Evolutionary conservation across 2,888 invertebrate genomes (phyloP).

Genomic region (Oscheius sp.): DNA sequence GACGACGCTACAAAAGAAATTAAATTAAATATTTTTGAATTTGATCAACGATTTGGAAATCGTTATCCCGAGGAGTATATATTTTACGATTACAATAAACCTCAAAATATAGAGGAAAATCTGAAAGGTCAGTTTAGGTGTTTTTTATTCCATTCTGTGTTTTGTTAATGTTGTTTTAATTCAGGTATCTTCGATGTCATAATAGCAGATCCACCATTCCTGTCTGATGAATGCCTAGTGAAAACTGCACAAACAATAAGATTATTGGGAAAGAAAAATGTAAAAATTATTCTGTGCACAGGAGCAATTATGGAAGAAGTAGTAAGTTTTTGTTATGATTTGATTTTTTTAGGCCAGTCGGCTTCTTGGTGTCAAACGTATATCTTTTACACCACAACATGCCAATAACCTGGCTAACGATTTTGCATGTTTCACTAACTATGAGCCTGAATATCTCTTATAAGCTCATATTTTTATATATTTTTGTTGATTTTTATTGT

Average conservation of each 20-base stretch:
- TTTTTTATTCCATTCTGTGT: too few species aligned
- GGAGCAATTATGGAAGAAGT: conserved; percentile 82
- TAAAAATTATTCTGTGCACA: conserved; percentile 86
- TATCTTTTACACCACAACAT: conserved; percentile 83
- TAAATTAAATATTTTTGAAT: conserved; percentile 77
- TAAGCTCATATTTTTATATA: conserved; percentile 14
- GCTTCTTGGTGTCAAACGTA: conserved; percentile 77
- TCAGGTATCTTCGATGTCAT: conserved; percentile 78
- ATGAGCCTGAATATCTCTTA: conserved; percentile 34
- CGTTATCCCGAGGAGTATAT: conserved; percentile 80
- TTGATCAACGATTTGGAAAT: conserved; percentile 82
- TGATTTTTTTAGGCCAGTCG: conserved; percentile 70
- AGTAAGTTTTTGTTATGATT: conserved; percentile 71
- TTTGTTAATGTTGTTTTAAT: neutral
- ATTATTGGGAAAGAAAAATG: conserved; percentile 77
- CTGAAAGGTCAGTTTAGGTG: conserved; percentile 71
- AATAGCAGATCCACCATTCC: conserved; percentile 91
- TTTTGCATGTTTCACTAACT: conserved; percentile 90
- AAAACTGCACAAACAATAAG: conserved; percentile 84
- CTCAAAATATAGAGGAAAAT: conserved; percentile 78
- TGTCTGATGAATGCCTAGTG: conserved; percentile 88
- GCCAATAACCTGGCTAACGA: conserved; percentile 90
- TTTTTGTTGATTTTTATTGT: conserved; percentile 25
- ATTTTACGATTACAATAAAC: conserved; percentile 83
- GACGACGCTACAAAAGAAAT: conserved; percentile 11